Evolutionary conservation across 92 coral and sea anemone genomes (phyloP).

Genomic region (Porites rus): DNA sequence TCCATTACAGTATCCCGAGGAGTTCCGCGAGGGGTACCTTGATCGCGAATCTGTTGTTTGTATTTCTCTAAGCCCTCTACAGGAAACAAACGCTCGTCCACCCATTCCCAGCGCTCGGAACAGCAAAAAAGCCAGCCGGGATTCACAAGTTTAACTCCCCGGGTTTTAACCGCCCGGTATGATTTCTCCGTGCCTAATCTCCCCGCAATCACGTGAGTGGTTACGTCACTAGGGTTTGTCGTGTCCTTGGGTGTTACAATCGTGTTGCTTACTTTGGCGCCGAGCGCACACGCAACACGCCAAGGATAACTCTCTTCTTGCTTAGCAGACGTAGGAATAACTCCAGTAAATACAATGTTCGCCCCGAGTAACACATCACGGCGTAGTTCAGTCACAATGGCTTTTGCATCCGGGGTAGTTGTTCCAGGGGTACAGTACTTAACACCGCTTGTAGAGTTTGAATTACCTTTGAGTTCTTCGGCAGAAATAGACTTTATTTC

Average conservation of each 20-base stretch:
- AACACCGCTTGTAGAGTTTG: conserved; percentile 24
- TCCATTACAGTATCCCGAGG: conserved; percentile 58
- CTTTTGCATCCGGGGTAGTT: conserved; percentile 80
- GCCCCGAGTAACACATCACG: conserved; percentile 80
- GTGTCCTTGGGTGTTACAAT: conserved; percentile 79
- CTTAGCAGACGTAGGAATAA: conserved; percentile 87
- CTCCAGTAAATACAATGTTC: conserved; percentile 93
- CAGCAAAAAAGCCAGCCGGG: conserved; percentile 97
- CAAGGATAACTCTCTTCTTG: conserved; percentile 93
- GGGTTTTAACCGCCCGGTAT: conserved; percentile 85
- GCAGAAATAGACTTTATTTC: conserved; percentile 38
- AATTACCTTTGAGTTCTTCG: conserved; percentile 47
- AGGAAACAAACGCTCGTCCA: conserved; percentile 91
- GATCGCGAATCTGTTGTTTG: conserved; percentile 73
- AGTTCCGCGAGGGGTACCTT: conserved; percentile 81
- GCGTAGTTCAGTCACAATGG: conserved; percentile 79
- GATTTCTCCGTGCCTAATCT: conserved; percentile 97
- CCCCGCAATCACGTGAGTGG: conserved; percentile 98
- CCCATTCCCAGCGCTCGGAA: conserved; percentile 99
- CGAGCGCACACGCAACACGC: conserved; percentile 85
- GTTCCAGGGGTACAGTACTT: conserved; percentile 81
- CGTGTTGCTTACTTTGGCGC: conserved; percentile 81
- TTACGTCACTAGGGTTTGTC: conserved; percentile 60
- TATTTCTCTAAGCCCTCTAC: conserved; percentile 93
- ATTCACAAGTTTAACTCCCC: conserved; percentile 85